These are phyloP conservation scores for Leucania comma DNA, from an alignment of 2,888 invertebrate genomes.

Conservation along the genomic window DNA sequence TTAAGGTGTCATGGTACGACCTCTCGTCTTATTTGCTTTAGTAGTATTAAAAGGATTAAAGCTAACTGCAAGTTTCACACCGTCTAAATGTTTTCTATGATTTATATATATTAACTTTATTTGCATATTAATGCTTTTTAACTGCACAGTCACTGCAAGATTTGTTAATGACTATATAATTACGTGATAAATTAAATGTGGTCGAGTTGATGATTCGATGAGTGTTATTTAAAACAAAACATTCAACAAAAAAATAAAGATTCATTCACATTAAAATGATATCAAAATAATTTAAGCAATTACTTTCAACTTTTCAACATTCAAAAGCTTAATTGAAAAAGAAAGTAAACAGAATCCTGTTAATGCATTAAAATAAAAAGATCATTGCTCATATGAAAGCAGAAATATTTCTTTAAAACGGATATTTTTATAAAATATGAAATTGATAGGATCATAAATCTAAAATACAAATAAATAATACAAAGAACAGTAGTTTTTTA, in stretches of 20 bases:
- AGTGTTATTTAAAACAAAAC: slow-evolving; percentile 10
- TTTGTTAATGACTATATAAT: slow-evolving; percentile 6
- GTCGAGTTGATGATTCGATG: slow-evolving; percentile 5
- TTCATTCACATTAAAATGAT: slow-evolving; percentile 10
- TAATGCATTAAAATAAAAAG: slow-evolving; percentile 14
- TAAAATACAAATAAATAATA: slow-evolving; percentile 22
- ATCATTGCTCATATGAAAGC: slow-evolving; percentile 5
- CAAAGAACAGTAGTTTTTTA: slow-evolving; percentile 20
- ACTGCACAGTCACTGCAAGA: not conserved
- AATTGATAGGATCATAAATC: slow-evolving; percentile 40
- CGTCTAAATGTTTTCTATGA: not conserved
- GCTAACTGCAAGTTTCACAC: not conserved
- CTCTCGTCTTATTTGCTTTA: not conserved
- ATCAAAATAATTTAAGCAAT: slow-evolving; percentile 22
- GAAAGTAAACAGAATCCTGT: slow-evolving; percentile 36
- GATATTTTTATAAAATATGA: slow-evolving; percentile 8
- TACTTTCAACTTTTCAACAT: slow-evolving; percentile 21
- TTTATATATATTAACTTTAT: not conserved
- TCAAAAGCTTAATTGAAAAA: slow-evolving; percentile 28
- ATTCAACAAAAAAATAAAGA: slow-evolving; percentile 6
- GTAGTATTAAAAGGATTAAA: not conserved
- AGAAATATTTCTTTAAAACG: slow-evolving; percentile 14
- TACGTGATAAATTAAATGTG: not conserved
- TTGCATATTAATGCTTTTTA: not conserved
- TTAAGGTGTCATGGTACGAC: not conserved